Percentiles rank a stretch among this genome's conserved stretches.
Evolutionary conservation across 1,140 invertebrate genomes (phyloP).

Genomic region (Kradibia gibbosae): DNA sequence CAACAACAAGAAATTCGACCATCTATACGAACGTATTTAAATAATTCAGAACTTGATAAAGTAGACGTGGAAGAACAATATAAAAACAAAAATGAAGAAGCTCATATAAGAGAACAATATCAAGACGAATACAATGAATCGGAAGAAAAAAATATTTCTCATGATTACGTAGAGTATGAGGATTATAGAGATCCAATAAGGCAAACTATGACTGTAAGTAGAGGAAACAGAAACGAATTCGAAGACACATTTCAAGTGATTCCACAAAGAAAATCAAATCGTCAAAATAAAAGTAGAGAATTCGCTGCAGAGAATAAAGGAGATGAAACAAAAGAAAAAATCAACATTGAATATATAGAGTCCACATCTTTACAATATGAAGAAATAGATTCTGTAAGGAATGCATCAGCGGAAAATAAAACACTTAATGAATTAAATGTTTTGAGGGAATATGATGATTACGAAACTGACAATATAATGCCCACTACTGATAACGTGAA

Average conservation of each 20-base stretch:
- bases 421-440: neutral
- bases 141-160: constrained; percentile 15
- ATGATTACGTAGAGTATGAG: constrained; percentile 45
- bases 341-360: constrained; percentile 1
- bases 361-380: constrained; percentile 5
- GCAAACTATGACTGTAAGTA: neutral
- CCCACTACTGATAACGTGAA: neutral
- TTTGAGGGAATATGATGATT: constrained; percentile 34
- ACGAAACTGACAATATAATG: neutral
- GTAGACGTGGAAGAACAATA: neutral
- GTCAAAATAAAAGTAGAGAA: constrained; percentile 42
- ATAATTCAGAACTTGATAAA: constrained; percentile 27
- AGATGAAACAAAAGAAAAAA: neutral
- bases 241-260: constrained; percentile 24
- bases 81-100: constrained; percentile 5
- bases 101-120: constrained; percentile 19
- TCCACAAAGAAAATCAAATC: constrained; percentile 44
- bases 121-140: constrained; percentile 44
- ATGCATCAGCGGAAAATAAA: constrained; percentile 36
- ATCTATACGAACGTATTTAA: neutral
- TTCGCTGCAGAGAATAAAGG: neutral
- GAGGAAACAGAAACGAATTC: constrained; percentile 33
- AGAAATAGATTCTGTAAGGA: neutral
- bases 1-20: neutral
- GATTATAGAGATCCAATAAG: constrained; percentile 11